Percentiles rank a stretch among this genome's conserved stretches.
Conservation (phyloP, 2,888 invertebrate genomes). For the Conchocele bisecta region DNA sequence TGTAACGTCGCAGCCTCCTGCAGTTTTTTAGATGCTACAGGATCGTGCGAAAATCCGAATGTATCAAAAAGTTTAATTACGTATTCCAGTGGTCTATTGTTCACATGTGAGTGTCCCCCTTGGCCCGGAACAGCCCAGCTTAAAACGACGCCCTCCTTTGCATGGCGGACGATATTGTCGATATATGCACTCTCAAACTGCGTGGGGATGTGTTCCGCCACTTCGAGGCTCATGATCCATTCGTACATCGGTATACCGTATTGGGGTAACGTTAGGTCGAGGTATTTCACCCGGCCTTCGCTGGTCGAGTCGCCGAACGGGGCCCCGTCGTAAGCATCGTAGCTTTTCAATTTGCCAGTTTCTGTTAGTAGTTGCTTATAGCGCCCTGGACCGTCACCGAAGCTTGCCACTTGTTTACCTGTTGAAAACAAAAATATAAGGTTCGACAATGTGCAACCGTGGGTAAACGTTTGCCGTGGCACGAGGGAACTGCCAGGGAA, state of each 20-base stretch:
- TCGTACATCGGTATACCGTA: conserved; percentile 62
- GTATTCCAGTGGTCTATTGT: conserved; percentile 16
- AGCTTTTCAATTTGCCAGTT: conserved; percentile 29
- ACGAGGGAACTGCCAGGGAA: too few relatives aligned
- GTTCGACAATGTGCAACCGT: too few relatives aligned
- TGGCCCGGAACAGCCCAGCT: conserved; percentile 57
- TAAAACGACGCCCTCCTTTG: conserved; percentile 53
- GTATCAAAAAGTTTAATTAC: conserved; percentile 3
- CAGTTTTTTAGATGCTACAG: background rate
- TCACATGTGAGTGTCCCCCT: conserved; percentile 18
- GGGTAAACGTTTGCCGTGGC: too few relatives aligned
- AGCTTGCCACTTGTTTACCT: conserved; percentile 57
- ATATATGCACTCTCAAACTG: conserved; percentile 51
- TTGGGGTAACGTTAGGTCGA: conserved; percentile 63
- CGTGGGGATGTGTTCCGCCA: conserved; percentile 60
- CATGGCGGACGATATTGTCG: conserved; percentile 57
- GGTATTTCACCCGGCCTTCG: conserved; percentile 54
- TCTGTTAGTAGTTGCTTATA: conserved; percentile 57
- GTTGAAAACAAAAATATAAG: too few relatives aligned
- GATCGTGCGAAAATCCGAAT: conserved; percentile 8
- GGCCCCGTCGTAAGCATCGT: conserved; percentile 60
- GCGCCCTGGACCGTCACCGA: conserved; percentile 61
- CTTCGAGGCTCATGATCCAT: conserved; percentile 64
- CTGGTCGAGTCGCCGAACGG: conserved; percentile 55
- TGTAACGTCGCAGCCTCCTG: background rate